These are phyloP conservation scores for Nematolebias whitei DNA, from an alignment of 2,113 vertebrate species.

Conservation along the genomic window DNA sequence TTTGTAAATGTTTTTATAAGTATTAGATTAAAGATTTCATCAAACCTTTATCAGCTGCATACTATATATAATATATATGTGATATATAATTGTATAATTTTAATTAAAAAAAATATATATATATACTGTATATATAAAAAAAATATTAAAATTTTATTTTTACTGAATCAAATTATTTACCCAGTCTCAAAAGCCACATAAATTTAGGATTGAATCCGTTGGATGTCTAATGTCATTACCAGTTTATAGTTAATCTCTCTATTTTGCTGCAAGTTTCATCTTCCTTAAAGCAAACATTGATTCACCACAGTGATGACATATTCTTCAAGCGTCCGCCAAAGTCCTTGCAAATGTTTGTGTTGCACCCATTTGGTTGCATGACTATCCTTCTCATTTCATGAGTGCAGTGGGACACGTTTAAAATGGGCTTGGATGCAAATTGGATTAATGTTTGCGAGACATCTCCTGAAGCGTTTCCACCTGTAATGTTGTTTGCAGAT, in stretches of 20 bases:
- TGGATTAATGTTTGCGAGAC: constrained; percentile 75
- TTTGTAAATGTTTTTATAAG: neutral
- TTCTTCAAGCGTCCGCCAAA: constrained; percentile 58
- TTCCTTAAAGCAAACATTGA: constrained; percentile 38
- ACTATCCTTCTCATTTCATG: constrained; percentile 68
- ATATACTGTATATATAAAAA: too few relatives aligned
- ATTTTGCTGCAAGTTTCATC: too few relatives aligned
- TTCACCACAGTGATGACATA: constrained; percentile 57
- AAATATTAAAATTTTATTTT: too few relatives aligned
- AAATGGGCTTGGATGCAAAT: constrained; percentile 74
- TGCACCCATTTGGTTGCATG: constrained; percentile 52
- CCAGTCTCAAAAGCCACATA: too few relatives aligned
- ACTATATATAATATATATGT: too few relatives aligned
- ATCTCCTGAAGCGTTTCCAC: constrained; percentile 73
- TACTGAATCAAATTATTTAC: too few relatives aligned
- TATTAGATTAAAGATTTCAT: neutral
- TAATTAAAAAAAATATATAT: too few relatives aligned
- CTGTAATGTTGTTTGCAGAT: constrained; percentile 76
- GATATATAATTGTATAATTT: too few relatives aligned
- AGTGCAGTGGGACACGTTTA: constrained; percentile 65
- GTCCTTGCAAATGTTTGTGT: constrained; percentile 67
- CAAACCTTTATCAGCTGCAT: too few relatives aligned
- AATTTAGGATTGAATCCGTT: too few relatives aligned
- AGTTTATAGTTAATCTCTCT: too few relatives aligned
- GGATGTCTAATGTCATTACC: too few relatives aligned